Evolutionary conservation across 2,888 invertebrate genomes (phyloP).

Genomic region (Tortrix viridana): DNA sequence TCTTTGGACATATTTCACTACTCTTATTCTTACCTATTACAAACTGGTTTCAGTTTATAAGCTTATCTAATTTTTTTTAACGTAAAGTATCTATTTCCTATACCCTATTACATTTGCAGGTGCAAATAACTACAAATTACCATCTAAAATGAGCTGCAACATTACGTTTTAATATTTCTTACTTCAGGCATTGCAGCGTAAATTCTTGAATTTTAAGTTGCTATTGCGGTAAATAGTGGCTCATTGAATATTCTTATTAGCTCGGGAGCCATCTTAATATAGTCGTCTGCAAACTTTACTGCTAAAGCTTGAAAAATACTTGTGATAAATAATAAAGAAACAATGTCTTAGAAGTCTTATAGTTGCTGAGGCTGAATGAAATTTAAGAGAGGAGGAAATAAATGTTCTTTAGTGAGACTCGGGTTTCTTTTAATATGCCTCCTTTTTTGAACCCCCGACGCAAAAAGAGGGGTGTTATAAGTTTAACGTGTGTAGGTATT

Average conservation of each 20-base stretch:
- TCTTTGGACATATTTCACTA: too few species aligned
- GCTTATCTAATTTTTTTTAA: too few species aligned
- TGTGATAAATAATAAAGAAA: conserved; percentile 20
- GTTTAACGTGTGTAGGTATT: too few species aligned
- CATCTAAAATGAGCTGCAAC: neutral
- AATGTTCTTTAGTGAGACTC: too few species aligned
- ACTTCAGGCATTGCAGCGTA: conserved; percentile 36
- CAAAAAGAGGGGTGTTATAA: too few species aligned
- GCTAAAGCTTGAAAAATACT: conserved; percentile 17
- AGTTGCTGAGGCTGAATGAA: neutral
- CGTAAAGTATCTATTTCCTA: too few species aligned
- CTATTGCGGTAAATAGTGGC: conserved; percentile 41
- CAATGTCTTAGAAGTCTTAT: conserved; percentile 11
- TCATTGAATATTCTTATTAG: conserved; percentile 61
- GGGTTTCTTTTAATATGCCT: too few species aligned
- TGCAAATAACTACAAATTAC: neutral
- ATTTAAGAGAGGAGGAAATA: neutral
- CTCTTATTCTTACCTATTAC: too few species aligned
- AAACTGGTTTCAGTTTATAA: too few species aligned
- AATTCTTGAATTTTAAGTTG: conserved; percentile 49
- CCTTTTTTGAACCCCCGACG: too few species aligned
- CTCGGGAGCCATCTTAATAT: conserved; percentile 38
- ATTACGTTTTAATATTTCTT: conserved; percentile 16
- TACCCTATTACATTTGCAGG: neutral
- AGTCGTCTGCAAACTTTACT: conserved; percentile 25